Evolutionary conservation across 2,113 vertebrate species (phyloP).

Genomic region (Pedionomus torquatus): DNA sequence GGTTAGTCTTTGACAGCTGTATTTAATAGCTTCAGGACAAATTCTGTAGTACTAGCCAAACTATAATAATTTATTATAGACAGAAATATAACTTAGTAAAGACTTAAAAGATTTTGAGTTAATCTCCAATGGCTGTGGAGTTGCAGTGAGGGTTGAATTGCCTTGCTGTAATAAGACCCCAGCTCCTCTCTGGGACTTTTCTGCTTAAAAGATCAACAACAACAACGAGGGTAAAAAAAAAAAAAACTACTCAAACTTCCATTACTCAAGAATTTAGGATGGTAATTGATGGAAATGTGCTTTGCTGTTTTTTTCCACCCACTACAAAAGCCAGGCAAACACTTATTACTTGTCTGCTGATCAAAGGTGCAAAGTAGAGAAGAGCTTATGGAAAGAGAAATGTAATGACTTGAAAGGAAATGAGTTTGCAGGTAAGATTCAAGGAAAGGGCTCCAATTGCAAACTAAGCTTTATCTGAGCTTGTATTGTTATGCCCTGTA

Average conservation of each 20-base stretch:
- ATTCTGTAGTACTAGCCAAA: background rate
- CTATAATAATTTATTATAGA: background rate
- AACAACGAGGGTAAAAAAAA: background rate
- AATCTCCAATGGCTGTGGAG: background rate
- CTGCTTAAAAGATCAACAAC: background rate
- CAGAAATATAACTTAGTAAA: background rate
- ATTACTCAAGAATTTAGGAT: background rate
- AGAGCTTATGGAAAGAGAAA: constrained; percentile 12
- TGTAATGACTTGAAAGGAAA: constrained; percentile 30
- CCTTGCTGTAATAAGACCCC: background rate
- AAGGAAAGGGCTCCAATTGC: constrained; percentile 6
- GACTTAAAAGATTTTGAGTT: background rate
- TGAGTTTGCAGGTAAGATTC: constrained; percentile 39
- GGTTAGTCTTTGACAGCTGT: constrained; percentile 2
- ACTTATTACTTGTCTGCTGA: background rate
- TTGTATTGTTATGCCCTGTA: background rate
- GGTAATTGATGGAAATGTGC: background rate
- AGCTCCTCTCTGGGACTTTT: background rate
- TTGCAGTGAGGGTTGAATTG: background rate
- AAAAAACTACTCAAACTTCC: background rate
- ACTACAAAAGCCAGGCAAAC: constrained; percentile 14
- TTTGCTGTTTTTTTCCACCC: background rate
- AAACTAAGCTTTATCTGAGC: constrained; percentile 31
- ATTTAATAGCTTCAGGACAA: background rate
- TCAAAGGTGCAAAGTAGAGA: constrained; percentile 34